phyloP scores from a whole-genome alignment of 1,140 invertebrate species.

The Drosophila ironensis region DNA sequence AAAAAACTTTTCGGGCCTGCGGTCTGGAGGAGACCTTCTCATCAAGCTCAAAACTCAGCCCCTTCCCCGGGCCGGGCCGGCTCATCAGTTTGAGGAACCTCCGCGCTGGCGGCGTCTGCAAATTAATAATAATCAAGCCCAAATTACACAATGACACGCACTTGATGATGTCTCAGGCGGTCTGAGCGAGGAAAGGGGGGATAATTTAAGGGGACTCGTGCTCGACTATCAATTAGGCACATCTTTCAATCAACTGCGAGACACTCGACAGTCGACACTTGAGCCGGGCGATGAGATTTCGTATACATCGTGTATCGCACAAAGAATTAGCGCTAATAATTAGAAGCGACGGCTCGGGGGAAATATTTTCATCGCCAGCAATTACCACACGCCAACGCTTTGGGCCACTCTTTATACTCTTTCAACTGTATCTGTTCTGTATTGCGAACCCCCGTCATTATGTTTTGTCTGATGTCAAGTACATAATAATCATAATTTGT shows the following conservation, averaged over 20 bases:
- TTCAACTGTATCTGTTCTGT: too few species aligned
- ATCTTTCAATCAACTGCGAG: slow-evolving; percentile 71
- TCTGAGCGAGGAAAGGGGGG: not conserved
- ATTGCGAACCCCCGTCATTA: slow-evolving; percentile 8
- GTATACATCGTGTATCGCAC: slow-evolving; percentile 25
- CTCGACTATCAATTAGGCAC: slow-evolving; percentile 77
- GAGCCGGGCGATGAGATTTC: slow-evolving; percentile 34
- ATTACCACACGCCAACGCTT: slow-evolving; percentile 75
- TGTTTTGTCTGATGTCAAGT: slow-evolving; percentile 59
- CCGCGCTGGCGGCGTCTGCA: slow-evolving; percentile 58
- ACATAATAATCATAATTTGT: slow-evolving; percentile 74
- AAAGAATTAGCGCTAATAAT: slow-evolving; percentile 79
- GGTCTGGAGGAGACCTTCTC: slow-evolving; percentile 20
- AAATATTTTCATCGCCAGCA: slow-evolving; percentile 59
- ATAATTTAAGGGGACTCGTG: slow-evolving; percentile 42
- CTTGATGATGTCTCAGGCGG: slow-evolving; percentile 52
- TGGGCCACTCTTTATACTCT: slow-evolving; percentile 16
- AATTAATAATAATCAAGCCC: slow-evolving; percentile 78
- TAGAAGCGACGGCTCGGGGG: slow-evolving; percentile 23
- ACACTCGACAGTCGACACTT: slow-evolving; percentile 19
- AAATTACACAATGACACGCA: slow-evolving; percentile 79
- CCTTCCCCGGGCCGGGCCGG: slow-evolving; percentile 3
- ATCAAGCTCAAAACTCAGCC: slow-evolving; percentile 37
- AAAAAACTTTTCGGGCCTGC: slow-evolving; percentile 51
- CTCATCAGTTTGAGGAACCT: slow-evolving; percentile 18